Evolutionary conservation across 2,113 vertebrate genomes (phyloP).

Genomic region (Charina bottae): DNA sequence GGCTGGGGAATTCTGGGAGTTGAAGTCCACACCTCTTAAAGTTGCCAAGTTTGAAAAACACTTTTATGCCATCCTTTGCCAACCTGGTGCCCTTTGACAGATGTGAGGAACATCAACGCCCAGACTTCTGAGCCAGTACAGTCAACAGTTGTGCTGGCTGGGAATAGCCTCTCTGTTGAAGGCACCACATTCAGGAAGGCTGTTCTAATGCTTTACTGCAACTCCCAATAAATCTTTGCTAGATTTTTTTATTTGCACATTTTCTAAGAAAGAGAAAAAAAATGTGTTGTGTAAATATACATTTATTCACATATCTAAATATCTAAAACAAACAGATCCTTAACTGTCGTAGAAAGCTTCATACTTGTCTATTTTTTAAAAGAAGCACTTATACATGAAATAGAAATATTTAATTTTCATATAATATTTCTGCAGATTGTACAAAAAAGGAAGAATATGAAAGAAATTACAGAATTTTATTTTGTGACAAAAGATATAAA

Average conservation of each 20-base stretch:
- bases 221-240: slow-evolving; percentile 4
- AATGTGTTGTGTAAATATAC: neutral
- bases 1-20: neutral
- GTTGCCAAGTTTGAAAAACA: neutral
- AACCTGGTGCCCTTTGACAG: neutral
- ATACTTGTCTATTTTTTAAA: slow-evolving; percentile 22
- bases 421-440: slow-evolving; percentile 27
- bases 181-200: neutral
- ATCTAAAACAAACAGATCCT: neutral
- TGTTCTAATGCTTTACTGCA: neutral
- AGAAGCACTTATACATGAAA: neutral
- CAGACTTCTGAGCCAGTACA: neutral
- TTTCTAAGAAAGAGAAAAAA: slow-evolving; percentile 8
- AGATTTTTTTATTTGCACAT: slow-evolving; percentile 36
- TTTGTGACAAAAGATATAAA: slow-evolving; percentile 35
- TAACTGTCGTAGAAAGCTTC: neutral
- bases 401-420: slow-evolving; percentile 27
- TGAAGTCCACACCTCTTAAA: neutral
- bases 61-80: neutral
- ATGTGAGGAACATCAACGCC: neutral
- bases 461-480: slow-evolving; percentile 28
- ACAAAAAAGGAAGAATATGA: neutral
- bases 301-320: neutral
- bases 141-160: neutral
- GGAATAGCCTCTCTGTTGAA: neutral